Evolutionary conservation across 2,888 invertebrate genomes (phyloP), one percentile per base, ranked within the genome.

Genomic region (Phengaris alcon): DNA sequence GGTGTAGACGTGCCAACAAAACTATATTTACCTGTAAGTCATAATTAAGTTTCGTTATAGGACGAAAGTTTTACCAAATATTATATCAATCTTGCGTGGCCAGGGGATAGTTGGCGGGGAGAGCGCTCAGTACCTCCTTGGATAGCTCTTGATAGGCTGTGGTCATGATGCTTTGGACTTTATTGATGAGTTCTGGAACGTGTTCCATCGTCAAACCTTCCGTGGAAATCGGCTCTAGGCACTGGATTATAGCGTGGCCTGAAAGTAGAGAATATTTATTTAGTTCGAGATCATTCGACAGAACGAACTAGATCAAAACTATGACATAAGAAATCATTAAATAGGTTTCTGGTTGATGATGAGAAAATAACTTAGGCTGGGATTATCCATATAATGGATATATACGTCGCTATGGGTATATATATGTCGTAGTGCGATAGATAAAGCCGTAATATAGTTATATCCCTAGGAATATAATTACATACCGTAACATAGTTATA

Each of bases 161-260:
- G 77, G 91, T 90, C 95, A 95, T 95, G 48, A 88, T 84, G 76
- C 87, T 86, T 46, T 92, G 90, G 0, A 94, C 91, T 77, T 88
- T 89, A 68, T 86, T 86, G 76, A 94, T 94, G 54, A 95, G 85
- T 15, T 89, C 90, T 0, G 93, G 93, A 2, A 94, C 90, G 79
- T 94, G 94, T 1, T 92, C 89, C 84, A 90, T 87, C 0, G 89
- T 91, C 57, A 94, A 82, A 1, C 94, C 94, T 48, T 84, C 84
- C 0, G 95, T 95, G 0, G 94, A 87, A 51, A 95, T 88, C 12
- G 94, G 93, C 46, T 94, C 94, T 77, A 95, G 83, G 75, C 94
- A 93, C 78, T 94, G 94, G 77, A 94, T 91, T 22, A 94, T 87
- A 54, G 93, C 93, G 80, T 93, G 94, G 76, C 95, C 95, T 94